A percentile compares a stretch with the other conserved stretches of the same genome.
Conservation (phyloP, 2,113 vertebrate species). For the Dasyprocta punctata region DNA sequence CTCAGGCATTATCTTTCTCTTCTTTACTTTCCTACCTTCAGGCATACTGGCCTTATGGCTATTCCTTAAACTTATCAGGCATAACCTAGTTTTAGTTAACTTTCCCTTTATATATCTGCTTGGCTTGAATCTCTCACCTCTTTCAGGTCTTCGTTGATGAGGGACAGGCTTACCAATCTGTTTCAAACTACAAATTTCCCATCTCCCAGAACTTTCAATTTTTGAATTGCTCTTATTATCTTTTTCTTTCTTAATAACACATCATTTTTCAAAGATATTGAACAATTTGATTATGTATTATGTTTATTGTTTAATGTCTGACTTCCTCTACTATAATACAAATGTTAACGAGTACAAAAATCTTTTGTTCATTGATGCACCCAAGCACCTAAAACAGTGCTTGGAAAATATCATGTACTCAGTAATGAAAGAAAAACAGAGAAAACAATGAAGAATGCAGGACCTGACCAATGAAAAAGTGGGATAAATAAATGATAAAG, state of each 20-base stretch:
- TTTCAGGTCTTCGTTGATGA: background rate
- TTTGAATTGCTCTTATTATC: background rate
- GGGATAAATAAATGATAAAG: background rate
- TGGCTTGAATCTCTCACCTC: background rate
- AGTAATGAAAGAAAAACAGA: background rate
- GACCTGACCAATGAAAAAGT: background rate
- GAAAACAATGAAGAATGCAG: background rate
- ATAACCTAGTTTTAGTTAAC: background rate
- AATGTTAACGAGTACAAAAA: background rate
- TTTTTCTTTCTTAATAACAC: background rate
- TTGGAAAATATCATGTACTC: background rate
- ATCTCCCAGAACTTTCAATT: background rate
- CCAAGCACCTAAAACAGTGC: background rate
- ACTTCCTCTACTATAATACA: background rate
- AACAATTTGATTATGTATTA: background rate
- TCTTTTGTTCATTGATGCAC: background rate
- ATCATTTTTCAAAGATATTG: background rate
- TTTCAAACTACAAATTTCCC: background rate
- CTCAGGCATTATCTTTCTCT: background rate
- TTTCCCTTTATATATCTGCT: background rate
- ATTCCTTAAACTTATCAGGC: background rate
- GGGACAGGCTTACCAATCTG: background rate
- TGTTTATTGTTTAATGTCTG: background rate
- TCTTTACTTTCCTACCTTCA: background rate
- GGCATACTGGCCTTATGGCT: background rate